A percentile compares a stretch with the other conserved stretches of the same genome.
Conservation (phyloP, 2,113 vertebrate genomes). For the Octodon degus region DNA sequence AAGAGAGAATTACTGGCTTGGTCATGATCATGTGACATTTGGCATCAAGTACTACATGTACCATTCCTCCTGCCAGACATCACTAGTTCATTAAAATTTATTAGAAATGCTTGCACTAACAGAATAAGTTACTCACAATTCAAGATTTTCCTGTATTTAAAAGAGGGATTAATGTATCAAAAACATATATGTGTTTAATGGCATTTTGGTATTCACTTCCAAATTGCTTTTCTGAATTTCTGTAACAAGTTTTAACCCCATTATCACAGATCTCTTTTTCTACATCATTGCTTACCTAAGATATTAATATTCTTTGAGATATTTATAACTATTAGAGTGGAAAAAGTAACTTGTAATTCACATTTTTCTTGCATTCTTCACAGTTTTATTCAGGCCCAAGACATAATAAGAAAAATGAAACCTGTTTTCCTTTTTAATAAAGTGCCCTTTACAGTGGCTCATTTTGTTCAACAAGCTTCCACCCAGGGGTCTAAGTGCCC, state of each 20-base stretch:
- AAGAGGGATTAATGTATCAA: background rate
- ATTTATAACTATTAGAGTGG: background rate
- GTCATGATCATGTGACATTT: too few species aligned
- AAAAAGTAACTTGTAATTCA: conserved; percentile 1
- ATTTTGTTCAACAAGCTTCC: background rate
- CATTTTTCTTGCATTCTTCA: conserved; percentile 3
- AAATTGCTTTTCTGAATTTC: background rate
- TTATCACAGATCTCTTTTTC: background rate
- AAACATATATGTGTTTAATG: background rate
- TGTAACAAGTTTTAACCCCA: background rate
- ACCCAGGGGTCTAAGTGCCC: background rate
- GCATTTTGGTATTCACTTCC: background rate
- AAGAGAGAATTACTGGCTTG: too few species aligned
- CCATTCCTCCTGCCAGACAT: background rate
- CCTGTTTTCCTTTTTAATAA: background rate
- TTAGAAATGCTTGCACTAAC: background rate
- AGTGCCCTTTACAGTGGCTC: background rate
- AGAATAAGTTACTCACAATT: background rate
- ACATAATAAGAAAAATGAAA: background rate
- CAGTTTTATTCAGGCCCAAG: background rate
- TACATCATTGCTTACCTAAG: background rate
- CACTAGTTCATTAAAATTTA: background rate
- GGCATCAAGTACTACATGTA: background rate
- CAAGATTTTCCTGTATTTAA: background rate
- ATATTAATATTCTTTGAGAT: background rate